These are phyloP conservation scores for Trachymyrmex cornetzi DNA, from an alignment of 1,140 invertebrate genomes.

Conservation along the genomic window DNA sequence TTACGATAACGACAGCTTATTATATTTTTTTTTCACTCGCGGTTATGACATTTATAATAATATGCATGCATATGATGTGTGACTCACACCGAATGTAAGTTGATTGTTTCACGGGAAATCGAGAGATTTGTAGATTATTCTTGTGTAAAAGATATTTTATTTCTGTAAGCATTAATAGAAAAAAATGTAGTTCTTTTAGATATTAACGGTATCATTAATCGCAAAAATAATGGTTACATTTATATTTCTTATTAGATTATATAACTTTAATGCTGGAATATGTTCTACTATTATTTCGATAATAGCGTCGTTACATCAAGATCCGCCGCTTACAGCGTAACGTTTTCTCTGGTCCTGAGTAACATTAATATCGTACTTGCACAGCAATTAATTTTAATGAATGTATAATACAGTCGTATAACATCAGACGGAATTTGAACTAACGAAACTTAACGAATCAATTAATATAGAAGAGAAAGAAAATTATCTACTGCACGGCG, in stretches of 20 bases:
- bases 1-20: neutral
- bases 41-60: neutral
- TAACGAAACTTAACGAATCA: constrained; percentile 34
- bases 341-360: constrained; percentile 13
- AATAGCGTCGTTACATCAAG: neutral
- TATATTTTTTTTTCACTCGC: neutral
- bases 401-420: constrained; percentile 27
- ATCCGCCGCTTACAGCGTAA: neutral
- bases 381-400: constrained; percentile 56
- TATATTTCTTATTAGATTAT: neutral
- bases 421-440: neutral
- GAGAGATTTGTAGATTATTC: neutral
- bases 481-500: neutral
- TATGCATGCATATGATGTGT: neutral
- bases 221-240: neutral
- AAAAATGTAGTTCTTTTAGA: neutral
- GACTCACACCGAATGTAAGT: neutral
- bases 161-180: neutral
- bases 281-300: neutral
- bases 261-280: neutral
- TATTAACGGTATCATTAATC: neutral
- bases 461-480: constrained; percentile 36
- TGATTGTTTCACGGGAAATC: constrained; percentile 15
- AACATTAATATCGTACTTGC: constrained; percentile 28
- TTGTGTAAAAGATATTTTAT: neutral